Evolutionary conservation across 2,797 vertebrate species (phyloP).

Genomic region (Petrocephalus schoutedeni): DNA sequence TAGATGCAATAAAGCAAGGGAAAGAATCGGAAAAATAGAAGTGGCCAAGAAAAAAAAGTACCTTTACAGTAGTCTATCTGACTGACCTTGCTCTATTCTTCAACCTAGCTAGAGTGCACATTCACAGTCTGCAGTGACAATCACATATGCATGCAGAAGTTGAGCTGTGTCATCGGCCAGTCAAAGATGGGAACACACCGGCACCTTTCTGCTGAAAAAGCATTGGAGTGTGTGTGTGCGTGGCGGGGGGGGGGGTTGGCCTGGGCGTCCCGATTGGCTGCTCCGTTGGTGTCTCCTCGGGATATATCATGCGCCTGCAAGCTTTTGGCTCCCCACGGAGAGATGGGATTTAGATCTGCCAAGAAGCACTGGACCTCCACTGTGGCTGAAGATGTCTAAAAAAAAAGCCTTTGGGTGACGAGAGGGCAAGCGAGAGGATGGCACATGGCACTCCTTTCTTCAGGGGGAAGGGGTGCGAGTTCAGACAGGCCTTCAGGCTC

Average conservation of each 20-base stretch:
- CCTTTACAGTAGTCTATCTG: not conserved
- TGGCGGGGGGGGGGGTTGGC: not conserved
- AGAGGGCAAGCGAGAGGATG: not conserved
- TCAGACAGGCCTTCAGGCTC: not conserved
- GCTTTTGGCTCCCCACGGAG: not conserved
- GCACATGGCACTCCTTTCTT: not conserved
- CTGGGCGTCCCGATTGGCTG: not conserved
- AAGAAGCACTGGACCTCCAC: not conserved
- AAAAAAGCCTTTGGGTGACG: not conserved
- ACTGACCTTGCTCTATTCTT: not conserved
- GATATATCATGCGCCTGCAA: not conserved
- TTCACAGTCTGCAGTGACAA: not conserved
- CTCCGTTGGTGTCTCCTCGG: not conserved
- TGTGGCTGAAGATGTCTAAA: not conserved
- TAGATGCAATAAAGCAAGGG: not conserved
- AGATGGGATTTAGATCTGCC: conserved; percentile 6
- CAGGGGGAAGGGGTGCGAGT: not conserved
- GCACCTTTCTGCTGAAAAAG: not conserved
- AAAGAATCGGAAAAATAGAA: not conserved
- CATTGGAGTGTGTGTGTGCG: not conserved
- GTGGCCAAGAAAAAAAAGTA: not conserved
- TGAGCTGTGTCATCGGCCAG: not conserved
- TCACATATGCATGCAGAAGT: not conserved
- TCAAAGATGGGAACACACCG: not conserved
- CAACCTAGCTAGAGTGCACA: not conserved